Evolutionary conservation across 2,888 invertebrate species (phyloP).

Genomic region (Cerceris rybyensis): DNA sequence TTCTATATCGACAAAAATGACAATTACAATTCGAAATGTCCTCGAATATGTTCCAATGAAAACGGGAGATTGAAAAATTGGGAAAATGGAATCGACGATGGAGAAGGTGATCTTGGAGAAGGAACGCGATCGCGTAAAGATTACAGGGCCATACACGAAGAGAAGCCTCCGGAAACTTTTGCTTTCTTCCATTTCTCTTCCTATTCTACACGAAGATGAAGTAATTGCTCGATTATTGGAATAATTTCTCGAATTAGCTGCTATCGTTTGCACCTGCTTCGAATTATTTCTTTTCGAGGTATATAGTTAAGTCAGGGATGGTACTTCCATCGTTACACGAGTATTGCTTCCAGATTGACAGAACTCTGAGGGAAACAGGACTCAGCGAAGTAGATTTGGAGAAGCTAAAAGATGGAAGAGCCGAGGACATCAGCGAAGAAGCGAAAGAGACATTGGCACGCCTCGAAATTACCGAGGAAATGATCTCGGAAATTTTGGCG

Average conservation of each 20-base stretch:
- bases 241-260: not conserved
- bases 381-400: slow-evolving; percentile 19
- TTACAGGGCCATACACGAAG: slow-evolving; percentile 40
- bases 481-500: not conserved
- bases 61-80: too few relatives aligned
- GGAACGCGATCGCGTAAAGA: slow-evolving; percentile 18
- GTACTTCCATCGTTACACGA: not conserved
- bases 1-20: too few relatives aligned
- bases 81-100: too few relatives aligned
- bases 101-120: slow-evolving; percentile 38
- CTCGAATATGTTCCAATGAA: too few relatives aligned
- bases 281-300: too few relatives aligned
- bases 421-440: slow-evolving; percentile 14
- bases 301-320: too few relatives aligned
- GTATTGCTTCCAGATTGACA: not conserved
- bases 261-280: too few relatives aligned
- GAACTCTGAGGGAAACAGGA: not conserved
- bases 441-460: slow-evolving; percentile 2
- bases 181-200: slow-evolving; percentile 32
- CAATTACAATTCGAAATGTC: too few relatives aligned
- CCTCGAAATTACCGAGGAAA: not conserved
- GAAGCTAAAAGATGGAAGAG: slow-evolving; percentile 11
- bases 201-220: not conserved
- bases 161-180: slow-evolving; percentile 28
- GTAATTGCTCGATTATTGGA: not conserved